Evolutionary conservation across 2,888 invertebrate species (phyloP), one percentile per base, ranked within the genome.

Genomic region (Conops quadrifasciatus): DNA sequence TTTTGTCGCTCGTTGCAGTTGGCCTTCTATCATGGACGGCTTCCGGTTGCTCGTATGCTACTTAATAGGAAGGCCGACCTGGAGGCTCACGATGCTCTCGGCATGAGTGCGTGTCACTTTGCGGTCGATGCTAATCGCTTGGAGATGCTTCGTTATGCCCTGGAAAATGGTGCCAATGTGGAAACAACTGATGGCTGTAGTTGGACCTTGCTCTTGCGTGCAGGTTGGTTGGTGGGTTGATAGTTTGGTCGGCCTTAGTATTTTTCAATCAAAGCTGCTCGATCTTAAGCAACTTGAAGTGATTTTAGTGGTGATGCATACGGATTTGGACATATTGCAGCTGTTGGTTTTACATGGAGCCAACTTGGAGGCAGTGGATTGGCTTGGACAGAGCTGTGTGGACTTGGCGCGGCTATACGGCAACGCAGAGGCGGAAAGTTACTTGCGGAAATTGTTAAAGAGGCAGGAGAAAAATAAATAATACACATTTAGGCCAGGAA

Each of bases 81-180:
- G 77, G 82, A 82, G 79, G 83, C 82, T 16, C 76, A 56, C 67
- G 85, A 85, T 77, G 80, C 79, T 71, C 82, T 83, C 75, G 82
- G 81, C 30, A 80, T 85, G 83, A 84, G 83, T 49, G 82, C 84
- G 15, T 80, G 82, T 28, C 85, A 85, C 76, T 85, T 82, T 78
- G 85, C 85, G 36, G 80, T 85, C 16, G 85, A 86, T 77, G 83
- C 80, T 72, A 83, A 83, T 78, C 84, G 84, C 75, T 75, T 79
- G 71, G 84, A 84, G 69, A 81, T 84, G 76, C 75, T 85, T 45
- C 82, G 80, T 76, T 86, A 85, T 73, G 85, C 82, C 21, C 77
- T 85, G 28, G 84, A 85, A 71, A 82, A 83, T 72, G 81, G 81
- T 5, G 83, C 82, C 71, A 82, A 85, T 75, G 64, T 79, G 62